Conservation (phyloP, 2,113 vertebrate genomes). For the Propithecus coquereli region DNA sequence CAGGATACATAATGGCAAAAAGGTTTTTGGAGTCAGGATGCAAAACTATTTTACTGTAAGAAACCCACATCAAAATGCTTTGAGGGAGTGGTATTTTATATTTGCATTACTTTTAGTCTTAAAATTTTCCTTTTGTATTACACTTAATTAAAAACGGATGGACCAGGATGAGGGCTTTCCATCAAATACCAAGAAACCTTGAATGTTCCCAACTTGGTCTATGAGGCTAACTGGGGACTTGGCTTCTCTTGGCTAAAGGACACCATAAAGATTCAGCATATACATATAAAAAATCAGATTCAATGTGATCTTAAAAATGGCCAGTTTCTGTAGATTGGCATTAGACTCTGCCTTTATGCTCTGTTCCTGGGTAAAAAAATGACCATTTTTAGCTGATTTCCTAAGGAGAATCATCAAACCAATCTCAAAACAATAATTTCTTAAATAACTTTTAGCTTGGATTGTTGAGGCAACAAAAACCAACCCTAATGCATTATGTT, state of each 20-base stretch:
- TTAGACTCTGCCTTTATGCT: neutral
- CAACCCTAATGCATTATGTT: neutral
- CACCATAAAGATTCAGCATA: neutral
- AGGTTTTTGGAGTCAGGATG: neutral
- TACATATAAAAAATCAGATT: neutral
- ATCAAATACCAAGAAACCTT: neutral
- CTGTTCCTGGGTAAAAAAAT: neutral
- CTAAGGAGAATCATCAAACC: neutral
- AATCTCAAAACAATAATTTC: conserved; percentile 1
- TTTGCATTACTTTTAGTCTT: neutral
- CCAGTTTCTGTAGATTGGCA: neutral
- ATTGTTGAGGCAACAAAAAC: neutral
- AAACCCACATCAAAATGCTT: neutral
- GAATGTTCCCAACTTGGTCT: neutral
- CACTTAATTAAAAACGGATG: neutral
- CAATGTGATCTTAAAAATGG: neutral
- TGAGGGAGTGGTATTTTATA: neutral
- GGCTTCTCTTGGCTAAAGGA: neutral
- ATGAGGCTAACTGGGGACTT: neutral
- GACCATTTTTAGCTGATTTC: neutral
- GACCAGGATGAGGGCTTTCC: neutral
- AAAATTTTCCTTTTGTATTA: neutral
- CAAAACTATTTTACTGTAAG: neutral
- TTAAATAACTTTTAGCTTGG: neutral
- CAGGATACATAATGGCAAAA: neutral